A percentile compares a stretch with the other conserved stretches of the same genome.
Conservation (phyloP, 2,797 vertebrate species). For the Dendrocincla fuliginosa region DNA sequence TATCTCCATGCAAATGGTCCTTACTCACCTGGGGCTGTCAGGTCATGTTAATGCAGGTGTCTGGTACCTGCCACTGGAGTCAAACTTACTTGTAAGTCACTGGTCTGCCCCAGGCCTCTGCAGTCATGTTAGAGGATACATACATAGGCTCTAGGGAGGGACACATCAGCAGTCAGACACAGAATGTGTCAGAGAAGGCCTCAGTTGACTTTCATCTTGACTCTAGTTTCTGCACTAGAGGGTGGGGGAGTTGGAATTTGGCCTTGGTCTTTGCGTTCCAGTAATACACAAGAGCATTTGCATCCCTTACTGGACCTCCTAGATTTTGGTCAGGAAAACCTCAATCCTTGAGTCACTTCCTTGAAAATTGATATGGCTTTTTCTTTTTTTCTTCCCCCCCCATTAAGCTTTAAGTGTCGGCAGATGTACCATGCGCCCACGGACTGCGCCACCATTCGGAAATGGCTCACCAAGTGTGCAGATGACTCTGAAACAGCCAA, state of each 20-base stretch:
- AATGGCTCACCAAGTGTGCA: slow-evolving; percentile 98
- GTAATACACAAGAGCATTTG: background rate
- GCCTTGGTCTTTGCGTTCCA: background rate
- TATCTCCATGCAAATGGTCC: background rate
- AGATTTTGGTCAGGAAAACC: background rate
- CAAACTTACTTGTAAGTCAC: background rate
- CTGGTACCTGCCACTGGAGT: background rate
- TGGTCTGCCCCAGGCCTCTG: background rate
- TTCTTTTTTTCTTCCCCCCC: background rate
- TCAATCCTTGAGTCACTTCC: background rate
- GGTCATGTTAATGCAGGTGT: background rate
- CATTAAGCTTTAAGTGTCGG: slow-evolving; percentile 94
- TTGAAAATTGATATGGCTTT: background rate
- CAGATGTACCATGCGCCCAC: slow-evolving; percentile 99
- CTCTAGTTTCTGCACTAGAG: background rate
- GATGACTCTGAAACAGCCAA: slow-evolving; percentile 99
- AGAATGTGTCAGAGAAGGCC: background rate
- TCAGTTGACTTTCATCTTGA: background rate
- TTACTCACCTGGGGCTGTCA: background rate
- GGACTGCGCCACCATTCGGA: slow-evolving; percentile 96
- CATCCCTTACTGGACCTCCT: background rate
- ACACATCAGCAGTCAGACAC: background rate
- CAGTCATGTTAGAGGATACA: background rate
- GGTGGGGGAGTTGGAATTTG: background rate
- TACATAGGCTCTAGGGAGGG: background rate